Base-by-base conservation (phyloP, 1,140 invertebrate genomes). In the Leptestheria dahalacensis region DNA sequence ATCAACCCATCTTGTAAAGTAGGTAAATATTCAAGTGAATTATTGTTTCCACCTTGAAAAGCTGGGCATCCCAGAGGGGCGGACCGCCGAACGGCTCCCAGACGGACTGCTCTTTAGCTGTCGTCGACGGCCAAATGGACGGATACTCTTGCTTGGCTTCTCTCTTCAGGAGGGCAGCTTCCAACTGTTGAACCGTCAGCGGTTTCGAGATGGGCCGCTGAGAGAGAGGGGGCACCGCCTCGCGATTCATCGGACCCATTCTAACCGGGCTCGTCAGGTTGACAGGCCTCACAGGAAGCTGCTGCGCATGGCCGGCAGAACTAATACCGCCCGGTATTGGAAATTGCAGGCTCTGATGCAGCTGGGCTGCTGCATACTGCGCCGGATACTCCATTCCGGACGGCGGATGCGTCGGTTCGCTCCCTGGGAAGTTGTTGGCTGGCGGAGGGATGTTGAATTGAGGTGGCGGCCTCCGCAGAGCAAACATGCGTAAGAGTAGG, bases 181-280 rank as follows among this genome's bases (percentile, higher is more conserved):
- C 61, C 54, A 62, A 33, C 48, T 62, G 51, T 51, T 59, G 47
- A 9, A 62, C 48, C n/a, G 61, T 62, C n/a, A 62, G 41, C 23
- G 55, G 54, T 29, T 61, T 61, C 24, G 58, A 50, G 15, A 60
- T 60, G 28, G 58, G 47, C 6, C 58, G 49, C 26, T 55, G 53
- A 11, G 53, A 26, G 10, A 33, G 53, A 20, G 15, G 26, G 9
- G 12, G 25, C 53, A 41, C 26, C 20, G n/a, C 53, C 23, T 55
- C 53, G n/a, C 24, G 53, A 10, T 29, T 55, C 53, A 41, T 3
- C 12, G 53, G 53, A 18, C 10, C 24, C 15, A 15, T 15, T 15
- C 15, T 41, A 15, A 41, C 15, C 33, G 33, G 33, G 15, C 33
- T 41, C 6, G 33, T n/a, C n/a, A 15, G 33, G 33, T 6, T 15